Conservation (phyloP, 2,888 invertebrate species). For the Plutella xylostella region DNA sequence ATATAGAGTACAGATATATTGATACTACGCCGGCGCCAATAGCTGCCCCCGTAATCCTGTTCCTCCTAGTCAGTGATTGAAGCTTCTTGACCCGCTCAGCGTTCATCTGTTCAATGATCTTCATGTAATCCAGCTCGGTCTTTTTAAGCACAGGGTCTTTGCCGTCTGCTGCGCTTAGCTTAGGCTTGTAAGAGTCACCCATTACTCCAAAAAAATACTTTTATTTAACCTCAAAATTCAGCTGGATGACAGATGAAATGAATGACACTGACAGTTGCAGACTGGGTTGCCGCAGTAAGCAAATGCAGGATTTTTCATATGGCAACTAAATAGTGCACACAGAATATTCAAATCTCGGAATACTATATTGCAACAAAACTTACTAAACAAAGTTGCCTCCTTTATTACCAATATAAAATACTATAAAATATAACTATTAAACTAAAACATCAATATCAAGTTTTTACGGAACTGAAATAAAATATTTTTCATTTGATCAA, state of each 20-base stretch:
- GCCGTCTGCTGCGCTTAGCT: slow-evolving; percentile 34
- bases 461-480: slow-evolving; percentile 16
- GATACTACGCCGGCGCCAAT: slow-evolving; percentile 77
- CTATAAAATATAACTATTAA: too few relatives aligned
- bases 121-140: slow-evolving; percentile 82
- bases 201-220: slow-evolving; percentile 49
- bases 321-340: too few relatives aligned
- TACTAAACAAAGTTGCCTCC: too few relatives aligned
- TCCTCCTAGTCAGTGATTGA: slow-evolving; percentile 72
- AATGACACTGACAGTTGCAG: too few relatives aligned
- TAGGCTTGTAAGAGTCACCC: slow-evolving; percentile 54
- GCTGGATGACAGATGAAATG: background rate
- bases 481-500: slow-evolving; percentile 5
- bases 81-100: slow-evolving; percentile 77
- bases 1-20: slow-evolving; percentile 89
- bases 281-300: too few relatives aligned
- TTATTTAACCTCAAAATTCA: slow-evolving; percentile 34
- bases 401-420: too few relatives aligned
- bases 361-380: too few relatives aligned
- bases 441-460: background rate
- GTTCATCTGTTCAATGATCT: slow-evolving; percentile 82
- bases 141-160: slow-evolving; percentile 60
- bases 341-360: too few relatives aligned
- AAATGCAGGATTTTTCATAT: too few relatives aligned
- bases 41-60: slow-evolving; percentile 74